phyloP scores from a whole-genome alignment of 2,113 vertebrate species.

The Rafetus swinhoei region DNA sequence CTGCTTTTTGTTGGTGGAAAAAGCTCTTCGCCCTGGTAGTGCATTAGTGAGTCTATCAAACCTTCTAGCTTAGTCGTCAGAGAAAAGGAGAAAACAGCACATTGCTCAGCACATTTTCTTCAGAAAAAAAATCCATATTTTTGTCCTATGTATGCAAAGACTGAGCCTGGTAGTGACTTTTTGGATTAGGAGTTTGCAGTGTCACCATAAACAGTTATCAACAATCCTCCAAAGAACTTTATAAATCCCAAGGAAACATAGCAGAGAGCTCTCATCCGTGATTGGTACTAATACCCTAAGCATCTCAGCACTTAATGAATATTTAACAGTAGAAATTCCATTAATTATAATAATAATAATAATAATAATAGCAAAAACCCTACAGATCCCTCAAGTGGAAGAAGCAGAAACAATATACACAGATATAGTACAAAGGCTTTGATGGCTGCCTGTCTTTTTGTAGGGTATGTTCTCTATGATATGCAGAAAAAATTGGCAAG shows the following conservation, averaged over 20 bases:
- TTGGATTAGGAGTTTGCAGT: fast-evolving
- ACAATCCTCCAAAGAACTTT: neutral
- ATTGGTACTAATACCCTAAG: neutral
- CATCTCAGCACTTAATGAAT: neutral
- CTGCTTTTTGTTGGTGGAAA: neutral
- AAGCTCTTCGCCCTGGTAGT: neutral
- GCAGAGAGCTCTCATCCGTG: neutral
- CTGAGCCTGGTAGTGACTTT: neutral
- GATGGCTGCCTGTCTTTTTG: neutral
- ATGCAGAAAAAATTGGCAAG: neutral
- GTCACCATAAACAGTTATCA: neutral
- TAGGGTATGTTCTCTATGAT: neutral
- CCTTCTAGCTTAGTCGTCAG: neutral
- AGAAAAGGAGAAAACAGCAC: neutral
- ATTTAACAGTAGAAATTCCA: neutral
- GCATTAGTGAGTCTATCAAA: neutral
- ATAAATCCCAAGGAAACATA: neutral
- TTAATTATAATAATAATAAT: neutral
- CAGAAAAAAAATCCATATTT: neutral
- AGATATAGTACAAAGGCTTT: neutral
- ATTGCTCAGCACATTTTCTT: neutral
- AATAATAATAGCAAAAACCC: neutral
- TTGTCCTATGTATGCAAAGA: neutral
- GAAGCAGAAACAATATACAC: neutral
- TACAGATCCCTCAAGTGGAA: neutral